Base-by-base conservation (phyloP, 2,888 invertebrate species). In the Erebia ligea region DNA sequence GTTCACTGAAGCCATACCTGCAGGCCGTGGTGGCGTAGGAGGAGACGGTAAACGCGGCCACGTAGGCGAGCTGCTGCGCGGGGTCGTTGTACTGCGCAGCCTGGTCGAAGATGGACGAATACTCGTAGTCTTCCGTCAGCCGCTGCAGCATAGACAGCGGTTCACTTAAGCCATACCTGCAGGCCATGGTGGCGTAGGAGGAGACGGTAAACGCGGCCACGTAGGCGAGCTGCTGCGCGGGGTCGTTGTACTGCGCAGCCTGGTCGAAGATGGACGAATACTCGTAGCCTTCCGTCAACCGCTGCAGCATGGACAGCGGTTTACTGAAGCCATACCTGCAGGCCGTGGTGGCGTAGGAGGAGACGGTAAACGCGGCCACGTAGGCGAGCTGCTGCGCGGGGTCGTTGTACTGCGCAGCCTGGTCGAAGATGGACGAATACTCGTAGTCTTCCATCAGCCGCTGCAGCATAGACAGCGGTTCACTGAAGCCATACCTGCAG, bases 381-480 rank as follows among this genome's bases (percentile, higher is more conserved):
- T n/a, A n/a, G n/a, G n/a, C n/a, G n/a, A n/a, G n/a, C 92, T 99
- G 99, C 85, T 99, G 98, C 83, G 96, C 97, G 62, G 97, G 95
- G 92, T n/a, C n/a, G n/a, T n/a, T n/a, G n/a, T n/a, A n/a, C n/a
- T n/a, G n/a, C n/a, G n/a, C n/a, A n/a, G n/a, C 99, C 80, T 94
- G 92, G 91, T 99, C 99, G 76, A 99, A 94, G 71, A 99, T 95
- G 54, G 97, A 95, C 11, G 98, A 96, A 92, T 99, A 99, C 90
- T 99, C 99, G 89, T 98, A 98, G 90, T 99, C 99, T 93, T 99
- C 99, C 5, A 98, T 98, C 79, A 99, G 94, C 81, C 99, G 95
- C 93, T 99, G 99, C 82, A 99, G 95, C 98, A 99, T 99, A 45
- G 99, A 99, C 76, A 99, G 94, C 34, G 99, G 99, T 92, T 99